A percentile compares a stretch with the other conserved stretches of the same genome.
phyloP scores from a whole-genome alignment of 1,140 invertebrate species.

The Scylla paramamosain region DNA sequence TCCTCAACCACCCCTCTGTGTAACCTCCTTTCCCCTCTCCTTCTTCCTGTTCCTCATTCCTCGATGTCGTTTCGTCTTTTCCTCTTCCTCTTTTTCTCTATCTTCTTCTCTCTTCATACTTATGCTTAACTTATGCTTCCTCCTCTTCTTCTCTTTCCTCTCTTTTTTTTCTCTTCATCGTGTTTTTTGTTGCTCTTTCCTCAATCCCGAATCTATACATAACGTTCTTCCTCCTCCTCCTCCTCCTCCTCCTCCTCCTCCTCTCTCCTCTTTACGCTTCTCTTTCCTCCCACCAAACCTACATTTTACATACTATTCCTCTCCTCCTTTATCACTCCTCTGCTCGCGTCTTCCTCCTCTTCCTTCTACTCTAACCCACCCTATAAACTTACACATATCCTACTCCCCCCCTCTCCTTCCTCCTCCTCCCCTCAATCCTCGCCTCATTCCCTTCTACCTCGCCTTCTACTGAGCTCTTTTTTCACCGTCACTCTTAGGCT shows the following conservation, averaged over 20 bases:
- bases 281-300: not conserved
- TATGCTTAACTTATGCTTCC: not conserved
- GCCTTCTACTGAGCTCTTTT: not conserved
- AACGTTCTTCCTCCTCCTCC: too few species aligned
- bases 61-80: not conserved
- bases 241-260: not conserved
- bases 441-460: not conserved
- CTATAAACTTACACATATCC: not conserved
- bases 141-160: not conserved
- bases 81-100: not conserved
- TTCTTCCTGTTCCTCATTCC: too few species aligned
- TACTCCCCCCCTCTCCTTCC: not conserved
- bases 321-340: not conserved
- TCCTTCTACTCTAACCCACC: not conserved
- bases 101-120: not conserved
- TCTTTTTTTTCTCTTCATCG: not conserved
- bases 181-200: too few species aligned
- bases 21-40: too few species aligned
- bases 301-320: not conserved
- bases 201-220: too few species aligned
- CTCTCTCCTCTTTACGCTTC: not conserved
- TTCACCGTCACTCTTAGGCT: slow-evolving; percentile 74
- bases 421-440: not conserved
- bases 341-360: not conserved
- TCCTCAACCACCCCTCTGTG: too few species aligned